These are phyloP conservation scores for Hypsopygia costalis DNA, from an alignment of 2,888 invertebrate genomes.

Conservation along the genomic window DNA sequence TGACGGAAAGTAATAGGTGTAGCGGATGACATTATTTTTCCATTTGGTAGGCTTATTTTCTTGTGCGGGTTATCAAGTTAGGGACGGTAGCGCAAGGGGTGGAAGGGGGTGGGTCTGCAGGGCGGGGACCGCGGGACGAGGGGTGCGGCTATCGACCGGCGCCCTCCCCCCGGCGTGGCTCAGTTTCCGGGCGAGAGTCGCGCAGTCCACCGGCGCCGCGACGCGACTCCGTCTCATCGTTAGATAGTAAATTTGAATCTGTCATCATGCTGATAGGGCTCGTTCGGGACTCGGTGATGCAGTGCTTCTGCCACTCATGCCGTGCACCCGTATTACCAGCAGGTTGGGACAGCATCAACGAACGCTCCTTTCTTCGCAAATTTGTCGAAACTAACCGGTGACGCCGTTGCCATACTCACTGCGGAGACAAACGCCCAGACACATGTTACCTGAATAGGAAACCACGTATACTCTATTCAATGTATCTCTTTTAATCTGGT, in stretches of 20 bases:
- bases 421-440: conserved; percentile 48
- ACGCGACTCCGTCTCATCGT: conserved; percentile 67
- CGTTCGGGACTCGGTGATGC: conserved; percentile 94
- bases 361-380: conserved; percentile 19
- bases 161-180: conserved; percentile 77
- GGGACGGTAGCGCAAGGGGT: conserved; percentile 63
- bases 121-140: conserved; percentile 60
- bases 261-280: conserved; percentile 91
- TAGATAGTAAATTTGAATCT: conserved; percentile 71
- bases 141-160: conserved; percentile 81
- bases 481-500: no score
- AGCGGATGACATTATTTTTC: conserved; percentile 72
- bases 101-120: conserved; percentile 65
- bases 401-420: conserved; percentile 43
- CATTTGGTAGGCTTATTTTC: conserved; percentile 77
- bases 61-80: conserved; percentile 76
- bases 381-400: conserved; percentile 32
- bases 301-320: conserved; percentile 97
- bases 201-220: conserved; percentile 81
- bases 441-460: conserved; percentile 22
- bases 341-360: conserved; percentile 77
- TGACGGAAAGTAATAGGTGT: conserved; percentile 50
- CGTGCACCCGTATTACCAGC: conserved; percentile 89
- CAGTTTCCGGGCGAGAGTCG: conserved; percentile 82
- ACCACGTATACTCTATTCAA: conserved; percentile 5